Percentiles rank a stretch among this genome's conserved stretches.
Evolutionary conservation across 1,140 invertebrate species (phyloP).

Genomic region (Coenobita brevimanus): DNA sequence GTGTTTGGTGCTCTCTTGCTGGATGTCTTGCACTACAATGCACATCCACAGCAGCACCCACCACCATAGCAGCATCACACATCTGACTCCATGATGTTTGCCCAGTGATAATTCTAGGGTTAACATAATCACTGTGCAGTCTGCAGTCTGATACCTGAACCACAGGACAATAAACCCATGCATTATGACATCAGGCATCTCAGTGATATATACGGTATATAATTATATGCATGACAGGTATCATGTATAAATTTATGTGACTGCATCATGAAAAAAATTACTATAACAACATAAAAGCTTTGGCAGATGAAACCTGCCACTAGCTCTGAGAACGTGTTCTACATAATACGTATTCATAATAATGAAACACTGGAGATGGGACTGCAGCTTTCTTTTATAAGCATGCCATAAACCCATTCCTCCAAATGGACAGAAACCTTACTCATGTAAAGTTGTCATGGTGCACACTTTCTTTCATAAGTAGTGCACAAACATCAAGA

Average conservation of each 20-base stretch:
- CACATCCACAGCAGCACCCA: slow-evolving; percentile 1
- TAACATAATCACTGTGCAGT: too few relatives aligned
- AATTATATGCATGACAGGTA: too few relatives aligned
- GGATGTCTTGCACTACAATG: slow-evolving; percentile 19
- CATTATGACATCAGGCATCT: too few relatives aligned
- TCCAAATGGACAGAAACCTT: not conserved
- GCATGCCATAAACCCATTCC: slow-evolving; percentile 41
- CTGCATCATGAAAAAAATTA: too few relatives aligned
- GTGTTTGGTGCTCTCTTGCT: slow-evolving; percentile 2
- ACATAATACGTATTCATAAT: not conserved
- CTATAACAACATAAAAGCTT: not conserved
- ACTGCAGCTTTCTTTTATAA: slow-evolving; percentile 58
- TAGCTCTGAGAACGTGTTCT: slow-evolving; percentile 1
- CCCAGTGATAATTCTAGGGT: too few relatives aligned
- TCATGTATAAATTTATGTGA: too few relatives aligned
- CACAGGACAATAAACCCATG: too few relatives aligned
- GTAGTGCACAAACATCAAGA: slow-evolving; percentile 36
- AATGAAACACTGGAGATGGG: not conserved
- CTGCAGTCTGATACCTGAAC: too few relatives aligned
- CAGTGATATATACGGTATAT: too few relatives aligned
- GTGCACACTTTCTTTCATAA: slow-evolving; percentile 64
- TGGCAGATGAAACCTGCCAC: not conserved
- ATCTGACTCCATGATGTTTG: too few relatives aligned
- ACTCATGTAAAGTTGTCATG: not conserved
- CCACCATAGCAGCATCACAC: too few relatives aligned